phyloP scores from a whole-genome alignment of 2,797 vertebrate species.

The Neostethus bicornis region DNA sequence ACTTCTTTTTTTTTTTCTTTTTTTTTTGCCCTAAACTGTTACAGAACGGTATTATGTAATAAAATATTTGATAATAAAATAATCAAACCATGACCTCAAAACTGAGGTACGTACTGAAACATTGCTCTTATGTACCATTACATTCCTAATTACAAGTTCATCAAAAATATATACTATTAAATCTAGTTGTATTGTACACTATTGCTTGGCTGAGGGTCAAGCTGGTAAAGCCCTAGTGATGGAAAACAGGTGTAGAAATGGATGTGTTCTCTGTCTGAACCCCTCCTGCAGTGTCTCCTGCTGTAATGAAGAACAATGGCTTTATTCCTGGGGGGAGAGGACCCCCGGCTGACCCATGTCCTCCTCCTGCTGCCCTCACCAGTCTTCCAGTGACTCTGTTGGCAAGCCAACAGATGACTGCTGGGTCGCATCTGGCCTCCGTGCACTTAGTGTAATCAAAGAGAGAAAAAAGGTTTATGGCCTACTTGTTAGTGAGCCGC shows the following conservation, averaged over 20 bases:
- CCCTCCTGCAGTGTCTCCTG: constrained; percentile 46
- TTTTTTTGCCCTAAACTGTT: too few relatives aligned
- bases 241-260: constrained; percentile 71
- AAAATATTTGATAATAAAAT: too few relatives aligned
- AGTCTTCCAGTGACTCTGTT: constrained; percentile 45
- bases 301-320: constrained; percentile 75
- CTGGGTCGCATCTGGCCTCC: constrained; percentile 74
- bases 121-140: constrained; percentile 4
- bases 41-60: too few relatives aligned
- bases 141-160: not conserved
- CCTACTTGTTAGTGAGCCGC: constrained; percentile 71
- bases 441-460: constrained; percentile 81
- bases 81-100: too few relatives aligned
- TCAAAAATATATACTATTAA: constrained; percentile 9
- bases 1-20: too few relatives aligned
- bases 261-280: constrained; percentile 57
- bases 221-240: constrained; percentile 45
- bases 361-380: constrained; percentile 16
- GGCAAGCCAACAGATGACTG: constrained; percentile 70
- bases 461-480: constrained; percentile 69
- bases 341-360: constrained; percentile 19
- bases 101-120: too few relatives aligned
- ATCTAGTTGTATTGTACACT: not conserved
- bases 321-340: constrained; percentile 59
- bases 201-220: constrained; percentile 43